phyloP scores from a whole-genome alignment of 2,888 invertebrate species.

The Lepas anatifera region DNA sequence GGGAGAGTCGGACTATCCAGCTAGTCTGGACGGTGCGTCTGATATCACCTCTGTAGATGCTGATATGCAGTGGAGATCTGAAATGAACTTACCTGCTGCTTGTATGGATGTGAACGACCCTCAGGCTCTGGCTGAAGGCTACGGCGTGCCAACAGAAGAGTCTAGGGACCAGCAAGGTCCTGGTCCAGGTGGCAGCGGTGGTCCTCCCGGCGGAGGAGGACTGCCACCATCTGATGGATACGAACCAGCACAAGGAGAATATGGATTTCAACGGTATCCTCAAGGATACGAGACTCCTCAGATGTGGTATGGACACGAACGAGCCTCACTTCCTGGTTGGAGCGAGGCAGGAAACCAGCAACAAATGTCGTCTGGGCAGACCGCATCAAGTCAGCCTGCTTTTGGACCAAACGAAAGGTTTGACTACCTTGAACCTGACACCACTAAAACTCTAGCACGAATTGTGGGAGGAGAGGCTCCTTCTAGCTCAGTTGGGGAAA shows the following conservation, averaged over 20 bases:
- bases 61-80: too few relatives aligned
- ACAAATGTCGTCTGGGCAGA: background rate
- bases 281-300: background rate
- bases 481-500: too few relatives aligned
- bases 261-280: background rate
- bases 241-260: background rate
- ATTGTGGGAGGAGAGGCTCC: background rate
- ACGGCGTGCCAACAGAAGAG: too few relatives aligned
- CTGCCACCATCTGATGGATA: background rate
- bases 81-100: too few relatives aligned
- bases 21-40: background rate
- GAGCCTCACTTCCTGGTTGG: background rate
- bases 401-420: too few relatives aligned
- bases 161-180: background rate
- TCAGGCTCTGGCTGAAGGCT: too few relatives aligned
- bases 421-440: background rate
- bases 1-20: background rate
- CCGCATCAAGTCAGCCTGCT: background rate
- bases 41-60: background rate
- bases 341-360: background rate
- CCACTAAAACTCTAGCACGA: background rate
- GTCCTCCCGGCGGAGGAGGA: background rate
- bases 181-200: background rate
- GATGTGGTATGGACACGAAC: slow-evolving; percentile 3
- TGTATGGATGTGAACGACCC: too few relatives aligned